Conservation (phyloP, 2,797 vertebrate species). For the Alfaro cultratus region DNA sequence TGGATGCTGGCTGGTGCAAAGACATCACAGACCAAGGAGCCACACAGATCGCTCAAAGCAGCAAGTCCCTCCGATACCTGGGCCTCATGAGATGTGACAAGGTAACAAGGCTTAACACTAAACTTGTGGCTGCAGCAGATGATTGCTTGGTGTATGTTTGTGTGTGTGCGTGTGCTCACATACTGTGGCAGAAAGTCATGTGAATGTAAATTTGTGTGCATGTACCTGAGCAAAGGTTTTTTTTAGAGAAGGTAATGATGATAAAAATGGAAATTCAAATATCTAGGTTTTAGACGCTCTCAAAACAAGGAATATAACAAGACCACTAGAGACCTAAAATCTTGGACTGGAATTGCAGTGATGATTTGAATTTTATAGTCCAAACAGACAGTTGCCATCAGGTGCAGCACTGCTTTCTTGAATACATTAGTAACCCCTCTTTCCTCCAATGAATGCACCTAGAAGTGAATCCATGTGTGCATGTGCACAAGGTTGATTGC, state of each 20-base stretch:
- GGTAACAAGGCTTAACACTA: slow-evolving; percentile 78
- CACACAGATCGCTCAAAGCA: slow-evolving; percentile 95
- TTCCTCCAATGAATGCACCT: not conserved
- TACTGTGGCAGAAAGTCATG: not conserved
- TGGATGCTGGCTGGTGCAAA: slow-evolving; percentile 98
- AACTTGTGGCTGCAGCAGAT: not conserved
- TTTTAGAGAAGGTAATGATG: not conserved
- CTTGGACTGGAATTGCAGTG: not conserved
- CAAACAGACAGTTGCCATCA: not conserved
- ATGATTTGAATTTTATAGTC: not conserved
- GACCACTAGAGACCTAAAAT: slow-evolving; percentile 1
- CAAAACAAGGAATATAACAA: slow-evolving; percentile 6
- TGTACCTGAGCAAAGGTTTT: not conserved
- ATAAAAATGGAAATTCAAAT: slow-evolving; percentile 1
- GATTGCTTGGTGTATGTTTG: not conserved
- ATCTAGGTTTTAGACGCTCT: not conserved
- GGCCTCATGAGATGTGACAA: slow-evolving; percentile 99
- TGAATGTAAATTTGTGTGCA: not conserved
- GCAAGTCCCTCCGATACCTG: slow-evolving; percentile 95
- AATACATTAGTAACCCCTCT: not conserved
- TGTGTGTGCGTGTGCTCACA: not conserved
- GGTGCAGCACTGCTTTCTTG: not conserved
- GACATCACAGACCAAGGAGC: slow-evolving; percentile 97
- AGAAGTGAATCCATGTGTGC: not conserved
- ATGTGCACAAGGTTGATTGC: not conserved